phyloP scores from a whole-genome alignment of 1,140 invertebrate genomes.

The Oedothorax gibbosus region DNA sequence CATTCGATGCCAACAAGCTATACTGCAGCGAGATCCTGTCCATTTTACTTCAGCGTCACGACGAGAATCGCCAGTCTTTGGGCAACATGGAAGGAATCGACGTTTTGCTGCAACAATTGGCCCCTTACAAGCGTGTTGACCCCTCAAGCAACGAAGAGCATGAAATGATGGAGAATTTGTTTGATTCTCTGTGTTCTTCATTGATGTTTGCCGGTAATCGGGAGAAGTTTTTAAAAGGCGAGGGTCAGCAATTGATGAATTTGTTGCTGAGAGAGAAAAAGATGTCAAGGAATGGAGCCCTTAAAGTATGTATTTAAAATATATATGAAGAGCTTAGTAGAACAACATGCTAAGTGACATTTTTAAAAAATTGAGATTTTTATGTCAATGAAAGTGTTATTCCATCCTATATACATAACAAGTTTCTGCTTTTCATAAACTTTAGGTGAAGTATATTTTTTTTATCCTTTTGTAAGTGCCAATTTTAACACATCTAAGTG shows the following conservation, averaged over 20 bases:
- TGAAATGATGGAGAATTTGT: constrained; percentile 99
- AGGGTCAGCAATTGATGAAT: constrained; percentile 96
- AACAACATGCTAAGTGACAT: too few species aligned
- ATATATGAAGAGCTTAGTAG: too few species aligned
- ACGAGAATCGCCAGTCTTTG: constrained; percentile 79
- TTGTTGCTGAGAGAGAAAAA: constrained; percentile 98
- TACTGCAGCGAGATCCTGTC: constrained; percentile 97
- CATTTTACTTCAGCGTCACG: constrained; percentile 91
- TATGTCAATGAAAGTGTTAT: too few species aligned
- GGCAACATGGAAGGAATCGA: constrained; percentile 97
- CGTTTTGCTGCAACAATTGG: constrained; percentile 92
- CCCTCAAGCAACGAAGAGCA: constrained; percentile 90
- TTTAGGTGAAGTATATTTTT: too few species aligned
- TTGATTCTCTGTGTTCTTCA: constrained; percentile 93
- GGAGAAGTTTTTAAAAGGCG: constrained; percentile 91
- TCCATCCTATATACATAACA: too few species aligned
- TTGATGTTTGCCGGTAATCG: constrained; percentile 89
- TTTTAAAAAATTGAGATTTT: too few species aligned
- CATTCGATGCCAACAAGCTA: constrained; percentile 96
- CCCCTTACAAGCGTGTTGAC: constrained; percentile 93
- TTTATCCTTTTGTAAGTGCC: too few species aligned
- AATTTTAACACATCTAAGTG: too few species aligned
- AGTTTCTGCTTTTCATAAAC: too few species aligned
- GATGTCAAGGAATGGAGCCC: constrained; percentile 92
- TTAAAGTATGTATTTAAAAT: constrained; percentile 74